These are phyloP conservation scores for Hyles euphorbiae DNA, from an alignment of 1,140 invertebrate species.

Conservation along the genomic window DNA sequence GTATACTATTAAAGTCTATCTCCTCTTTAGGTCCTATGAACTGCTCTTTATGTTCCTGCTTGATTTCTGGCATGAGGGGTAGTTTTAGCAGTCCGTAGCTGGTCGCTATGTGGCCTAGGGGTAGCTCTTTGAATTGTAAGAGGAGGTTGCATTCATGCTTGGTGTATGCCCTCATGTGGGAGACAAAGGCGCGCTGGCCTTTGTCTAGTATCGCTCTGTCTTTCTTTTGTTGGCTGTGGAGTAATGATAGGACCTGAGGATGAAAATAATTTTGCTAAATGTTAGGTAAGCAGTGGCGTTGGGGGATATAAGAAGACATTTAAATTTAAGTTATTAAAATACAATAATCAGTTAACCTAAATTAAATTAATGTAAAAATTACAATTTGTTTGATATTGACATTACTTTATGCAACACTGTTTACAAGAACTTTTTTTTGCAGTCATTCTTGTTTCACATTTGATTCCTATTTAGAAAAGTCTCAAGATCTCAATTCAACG, in stretches of 20 bases:
- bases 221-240: slow-evolving; percentile 79
- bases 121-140: slow-evolving; percentile 91
- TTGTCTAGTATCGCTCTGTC: slow-evolving; percentile 91
- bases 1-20: slow-evolving; percentile 85
- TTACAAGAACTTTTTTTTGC: too few species aligned
- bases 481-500: too few species aligned
- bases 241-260: slow-evolving; percentile 48
- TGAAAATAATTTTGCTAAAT: background rate
- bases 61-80: slow-evolving; percentile 97
- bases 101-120: slow-evolving; percentile 89
- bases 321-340: too few species aligned
- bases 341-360: too few species aligned
- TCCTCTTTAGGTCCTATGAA: slow-evolving; percentile 79
- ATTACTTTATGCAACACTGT: too few species aligned
- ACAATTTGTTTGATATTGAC: too few species aligned
- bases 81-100: slow-evolving; percentile 93
- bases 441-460: too few species aligned
- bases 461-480: too few species aligned
- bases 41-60: slow-evolving; percentile 79
- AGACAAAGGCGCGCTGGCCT: slow-evolving; percentile 95
- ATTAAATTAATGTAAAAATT: too few species aligned
- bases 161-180: slow-evolving; percentile 93
- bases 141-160: slow-evolving; percentile 98
- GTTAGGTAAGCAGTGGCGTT: too few species aligned
- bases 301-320: too few species aligned